These are phyloP conservation scores for Tholera decimalis DNA, from an alignment of 2,888 invertebrate species.

Conservation along the genomic window DNA sequence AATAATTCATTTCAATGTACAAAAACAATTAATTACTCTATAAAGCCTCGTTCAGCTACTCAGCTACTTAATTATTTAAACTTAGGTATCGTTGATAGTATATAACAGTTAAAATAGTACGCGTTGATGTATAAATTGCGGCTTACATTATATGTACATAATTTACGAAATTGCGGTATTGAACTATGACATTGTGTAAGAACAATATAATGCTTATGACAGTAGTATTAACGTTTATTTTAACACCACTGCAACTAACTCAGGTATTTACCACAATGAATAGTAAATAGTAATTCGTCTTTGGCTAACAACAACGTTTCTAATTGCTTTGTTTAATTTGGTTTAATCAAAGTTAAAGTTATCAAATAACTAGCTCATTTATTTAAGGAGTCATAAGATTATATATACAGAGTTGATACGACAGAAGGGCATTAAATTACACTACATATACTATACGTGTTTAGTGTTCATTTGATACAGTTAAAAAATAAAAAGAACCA, in stretches of 20 bases:
- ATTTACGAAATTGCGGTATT: no score
- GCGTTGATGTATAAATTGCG: no score
- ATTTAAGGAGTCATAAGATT: no score
- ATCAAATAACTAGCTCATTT: neutral
- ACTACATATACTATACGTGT: no score
- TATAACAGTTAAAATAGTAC: neutral
- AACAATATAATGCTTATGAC: neutral
- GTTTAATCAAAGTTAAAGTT: neutral
- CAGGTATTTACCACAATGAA: no score
- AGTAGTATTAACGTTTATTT: neutral
- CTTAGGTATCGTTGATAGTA: conserved; percentile 8
- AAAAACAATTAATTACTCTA: conserved; percentile 22
- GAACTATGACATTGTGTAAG: no score
- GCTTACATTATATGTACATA: no score
- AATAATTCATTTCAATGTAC: conserved; percentile 12
- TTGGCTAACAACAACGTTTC: conserved; percentile 17
- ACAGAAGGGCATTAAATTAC: no score
- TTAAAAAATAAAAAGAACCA: no score
- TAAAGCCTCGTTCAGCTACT: conserved; percentile 8
- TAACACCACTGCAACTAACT: no score
- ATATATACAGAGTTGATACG: no score
- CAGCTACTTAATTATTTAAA: conserved; percentile 7
- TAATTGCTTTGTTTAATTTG: neutral
- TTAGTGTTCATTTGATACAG: no score
- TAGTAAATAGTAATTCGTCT: conserved; percentile 1